Conservation (phyloP, 2,797 vertebrate genomes). For the Spinibarbus caldwelli region DNA sequence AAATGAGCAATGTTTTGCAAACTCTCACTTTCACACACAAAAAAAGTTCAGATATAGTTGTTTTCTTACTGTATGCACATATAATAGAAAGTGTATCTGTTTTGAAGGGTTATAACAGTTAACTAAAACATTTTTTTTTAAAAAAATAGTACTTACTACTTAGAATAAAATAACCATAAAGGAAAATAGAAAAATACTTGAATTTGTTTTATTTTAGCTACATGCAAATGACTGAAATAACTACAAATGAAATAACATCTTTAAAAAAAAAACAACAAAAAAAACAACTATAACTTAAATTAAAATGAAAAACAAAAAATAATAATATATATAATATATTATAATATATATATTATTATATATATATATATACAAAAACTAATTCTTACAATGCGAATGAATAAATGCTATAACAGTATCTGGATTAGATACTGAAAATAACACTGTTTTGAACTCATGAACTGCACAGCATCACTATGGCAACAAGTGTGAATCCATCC, state of each 20-base stretch:
- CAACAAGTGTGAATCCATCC: conserved; percentile 35
- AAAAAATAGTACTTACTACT: too few relatives aligned
- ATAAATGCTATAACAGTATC: background rate
- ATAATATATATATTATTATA: too few relatives aligned
- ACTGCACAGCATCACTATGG: conserved; percentile 39
- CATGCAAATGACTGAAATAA: background rate
- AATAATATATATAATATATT: too few relatives aligned
- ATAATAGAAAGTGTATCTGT: too few relatives aligned
- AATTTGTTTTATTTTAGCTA: too few relatives aligned
- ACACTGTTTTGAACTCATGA: background rate
- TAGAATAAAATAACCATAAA: too few relatives aligned
- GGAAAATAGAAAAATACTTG: too few relatives aligned
- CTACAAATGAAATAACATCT: background rate
- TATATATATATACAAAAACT: background rate
- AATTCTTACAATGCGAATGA: background rate
- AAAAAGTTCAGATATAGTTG: background rate
- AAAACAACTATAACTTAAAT: background rate
- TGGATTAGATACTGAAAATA: background rate
- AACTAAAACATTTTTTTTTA: too few relatives aligned
- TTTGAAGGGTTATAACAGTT: background rate
- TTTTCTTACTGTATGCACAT: background rate
- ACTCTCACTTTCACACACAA: too few relatives aligned
- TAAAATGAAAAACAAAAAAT: too few relatives aligned
- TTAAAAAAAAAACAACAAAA: too few relatives aligned
- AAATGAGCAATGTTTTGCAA: background rate